Percentiles rank a stretch among this genome's conserved stretches.
Conservation (phyloP, 1,140 invertebrate species). For the Mya arenaria region DNA sequence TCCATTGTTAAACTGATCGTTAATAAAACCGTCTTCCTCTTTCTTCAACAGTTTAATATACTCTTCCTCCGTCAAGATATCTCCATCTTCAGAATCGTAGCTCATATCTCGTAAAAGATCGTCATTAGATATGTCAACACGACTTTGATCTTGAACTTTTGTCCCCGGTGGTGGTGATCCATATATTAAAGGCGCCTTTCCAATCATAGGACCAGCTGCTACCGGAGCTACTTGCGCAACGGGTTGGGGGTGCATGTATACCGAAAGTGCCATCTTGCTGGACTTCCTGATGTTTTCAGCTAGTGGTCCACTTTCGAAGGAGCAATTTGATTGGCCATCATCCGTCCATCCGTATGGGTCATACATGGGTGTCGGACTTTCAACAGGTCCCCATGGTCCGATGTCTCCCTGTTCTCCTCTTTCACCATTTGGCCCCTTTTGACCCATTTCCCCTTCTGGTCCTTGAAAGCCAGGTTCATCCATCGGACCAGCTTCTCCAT, state of each 20-base stretch:
- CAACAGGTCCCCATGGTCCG: constrained; percentile 26
- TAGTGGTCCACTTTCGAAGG: not conserved
- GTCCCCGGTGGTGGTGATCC: too few species aligned
- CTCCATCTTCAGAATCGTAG: too few species aligned
- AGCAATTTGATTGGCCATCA: not conserved
- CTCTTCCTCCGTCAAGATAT: too few species aligned
- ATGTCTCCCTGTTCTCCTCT: not conserved
- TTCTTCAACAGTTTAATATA: too few species aligned
- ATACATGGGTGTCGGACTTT: constrained; percentile 16
- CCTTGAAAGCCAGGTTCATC: constrained; percentile 15
- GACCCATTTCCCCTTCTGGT: not conserved
- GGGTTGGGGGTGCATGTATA: constrained; percentile 9
- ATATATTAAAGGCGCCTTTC: too few species aligned
- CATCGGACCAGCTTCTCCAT: constrained; percentile 22
- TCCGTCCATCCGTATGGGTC: constrained; percentile 25
- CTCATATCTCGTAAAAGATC: too few species aligned
- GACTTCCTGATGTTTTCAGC: not conserved
- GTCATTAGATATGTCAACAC: too few species aligned
- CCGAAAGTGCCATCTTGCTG: constrained; percentile 13
- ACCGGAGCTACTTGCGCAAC: constrained; percentile 22
- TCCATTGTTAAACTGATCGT: too few species aligned
- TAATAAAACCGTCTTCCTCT: too few species aligned
- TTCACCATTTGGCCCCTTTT: constrained; percentile 22
- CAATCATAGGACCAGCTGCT: too few species aligned
- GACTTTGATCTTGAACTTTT: too few species aligned